Conservation (phyloP, 2,797 vertebrate genomes). For the Alauda arvensis region DNA sequence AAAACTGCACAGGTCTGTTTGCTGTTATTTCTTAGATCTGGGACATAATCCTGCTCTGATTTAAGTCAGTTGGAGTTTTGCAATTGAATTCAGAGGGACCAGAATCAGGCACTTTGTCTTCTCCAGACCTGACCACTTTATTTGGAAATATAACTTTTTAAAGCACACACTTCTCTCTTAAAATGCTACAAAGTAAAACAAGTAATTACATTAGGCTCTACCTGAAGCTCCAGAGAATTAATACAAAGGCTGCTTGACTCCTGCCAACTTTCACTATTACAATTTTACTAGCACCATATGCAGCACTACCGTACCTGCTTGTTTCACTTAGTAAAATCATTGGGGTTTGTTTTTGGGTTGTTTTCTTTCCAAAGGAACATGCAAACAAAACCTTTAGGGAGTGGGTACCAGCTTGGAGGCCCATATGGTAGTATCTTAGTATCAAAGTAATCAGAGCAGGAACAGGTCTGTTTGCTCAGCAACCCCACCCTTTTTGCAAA, state of each 20-base stretch:
- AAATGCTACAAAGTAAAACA: conserved; percentile 34
- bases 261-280: conserved; percentile 37
- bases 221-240: conserved; percentile 56
- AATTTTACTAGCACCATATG: conserved; percentile 60
- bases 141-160: conserved; percentile 52
- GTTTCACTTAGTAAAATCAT: conserved; percentile 31
- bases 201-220: conserved; percentile 54
- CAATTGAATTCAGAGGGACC: background rate
- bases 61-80: background rate
- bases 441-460: background rate
- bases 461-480: background rate
- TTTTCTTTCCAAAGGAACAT: background rate
- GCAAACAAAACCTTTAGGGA: conserved; percentile 19
- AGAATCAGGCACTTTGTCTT: conserved; percentile 28
- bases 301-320: conserved; percentile 25
- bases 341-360: background rate
- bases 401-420: background rate
- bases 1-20: background rate
- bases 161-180: conserved; percentile 48
- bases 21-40: background rate
- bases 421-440: background rate
- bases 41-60: conserved; percentile 8
- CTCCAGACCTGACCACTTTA: conserved; percentile 33
- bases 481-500: background rate
- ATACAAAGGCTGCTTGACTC: conserved; percentile 41